phyloP scores from a whole-genome alignment of 2,113 vertebrate genomes.

The Cromileptes altivelis region DNA sequence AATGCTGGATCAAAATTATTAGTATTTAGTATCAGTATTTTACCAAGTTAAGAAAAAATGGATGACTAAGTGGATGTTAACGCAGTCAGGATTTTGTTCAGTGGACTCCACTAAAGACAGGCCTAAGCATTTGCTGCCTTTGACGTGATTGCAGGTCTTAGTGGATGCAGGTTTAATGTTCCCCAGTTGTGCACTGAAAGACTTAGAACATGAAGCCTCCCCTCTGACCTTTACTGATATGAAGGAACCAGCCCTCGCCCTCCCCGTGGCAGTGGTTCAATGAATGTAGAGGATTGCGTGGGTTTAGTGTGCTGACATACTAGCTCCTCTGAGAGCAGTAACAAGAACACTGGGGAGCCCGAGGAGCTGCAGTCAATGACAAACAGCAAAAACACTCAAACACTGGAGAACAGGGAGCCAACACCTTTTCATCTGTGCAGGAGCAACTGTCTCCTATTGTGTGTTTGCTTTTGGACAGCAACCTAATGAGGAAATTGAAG shows the following conservation, averaged over 20 bases:
- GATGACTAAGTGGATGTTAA: neutral
- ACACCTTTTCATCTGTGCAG: constrained; percentile 9
- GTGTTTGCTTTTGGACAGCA: neutral
- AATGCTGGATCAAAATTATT: neutral
- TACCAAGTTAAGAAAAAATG: neutral
- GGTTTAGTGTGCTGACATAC: constrained; percentile 47
- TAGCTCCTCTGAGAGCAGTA: constrained; percentile 40
- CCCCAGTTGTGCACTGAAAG: constrained; percentile 18
- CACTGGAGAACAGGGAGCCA: constrained; percentile 6
- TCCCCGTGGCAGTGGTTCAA: neutral
- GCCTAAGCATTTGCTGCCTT: neutral
- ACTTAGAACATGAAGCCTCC: constrained; percentile 25
- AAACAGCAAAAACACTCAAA: constrained; percentile 33
- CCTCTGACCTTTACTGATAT: constrained; percentile 41
- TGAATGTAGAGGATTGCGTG: constrained; percentile 45
- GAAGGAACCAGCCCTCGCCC: constrained; percentile 17
- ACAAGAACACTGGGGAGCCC: constrained; percentile 35
- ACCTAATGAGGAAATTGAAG: neutral
- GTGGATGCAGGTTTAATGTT: constrained; percentile 15
- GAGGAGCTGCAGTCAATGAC: constrained; percentile 38
- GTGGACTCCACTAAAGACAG: neutral
- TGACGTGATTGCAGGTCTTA: neutral
- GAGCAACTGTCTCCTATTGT: neutral
- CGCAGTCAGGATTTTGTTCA: neutral
- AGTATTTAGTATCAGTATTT: neutral